phyloP scores from a whole-genome alignment of 1,140 invertebrate species.

The Papilio machaon region DNA sequence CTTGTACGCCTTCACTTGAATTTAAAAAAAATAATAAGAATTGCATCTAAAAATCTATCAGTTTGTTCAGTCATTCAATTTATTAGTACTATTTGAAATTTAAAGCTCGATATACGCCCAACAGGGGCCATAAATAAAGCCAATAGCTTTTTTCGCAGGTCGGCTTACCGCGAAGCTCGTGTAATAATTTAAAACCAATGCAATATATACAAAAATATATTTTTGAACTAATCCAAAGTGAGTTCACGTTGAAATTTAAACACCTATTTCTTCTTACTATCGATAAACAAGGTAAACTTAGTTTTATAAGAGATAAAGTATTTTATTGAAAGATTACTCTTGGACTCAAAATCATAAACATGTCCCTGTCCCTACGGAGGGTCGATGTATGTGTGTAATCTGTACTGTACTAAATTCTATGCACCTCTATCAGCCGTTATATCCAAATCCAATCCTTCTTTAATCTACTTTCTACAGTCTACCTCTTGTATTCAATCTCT shows the following conservation, averaged over 20 bases:
- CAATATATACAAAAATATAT: not conserved
- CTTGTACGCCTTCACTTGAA: no score
- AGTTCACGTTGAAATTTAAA: not conserved
- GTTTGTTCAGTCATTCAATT: not conserved
- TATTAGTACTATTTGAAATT: constrained; percentile 7
- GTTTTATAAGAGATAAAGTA: not conserved
- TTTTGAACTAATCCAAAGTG: not conserved
- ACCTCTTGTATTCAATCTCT: no score
- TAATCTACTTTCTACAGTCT: no score
- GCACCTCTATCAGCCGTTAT: no score
- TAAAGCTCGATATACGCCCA: constrained; percentile 4
- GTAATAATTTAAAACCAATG: constrained; percentile 2
- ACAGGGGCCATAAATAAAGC: not conserved
- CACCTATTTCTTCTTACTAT: not conserved
- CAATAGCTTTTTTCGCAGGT: constrained; percentile 20
- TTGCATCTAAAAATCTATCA: not conserved
- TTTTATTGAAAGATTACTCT: not conserved
- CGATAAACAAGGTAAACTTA: no score
- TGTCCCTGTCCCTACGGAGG: no score
- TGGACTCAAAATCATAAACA: no score
- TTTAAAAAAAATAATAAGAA: no score
- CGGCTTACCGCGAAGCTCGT: not conserved
- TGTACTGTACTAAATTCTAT: no score
- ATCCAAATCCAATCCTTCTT: no score
- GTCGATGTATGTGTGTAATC: no score